Conservation (phyloP, 2,797 vertebrate genomes). For the Argya squamiceps region DNA sequence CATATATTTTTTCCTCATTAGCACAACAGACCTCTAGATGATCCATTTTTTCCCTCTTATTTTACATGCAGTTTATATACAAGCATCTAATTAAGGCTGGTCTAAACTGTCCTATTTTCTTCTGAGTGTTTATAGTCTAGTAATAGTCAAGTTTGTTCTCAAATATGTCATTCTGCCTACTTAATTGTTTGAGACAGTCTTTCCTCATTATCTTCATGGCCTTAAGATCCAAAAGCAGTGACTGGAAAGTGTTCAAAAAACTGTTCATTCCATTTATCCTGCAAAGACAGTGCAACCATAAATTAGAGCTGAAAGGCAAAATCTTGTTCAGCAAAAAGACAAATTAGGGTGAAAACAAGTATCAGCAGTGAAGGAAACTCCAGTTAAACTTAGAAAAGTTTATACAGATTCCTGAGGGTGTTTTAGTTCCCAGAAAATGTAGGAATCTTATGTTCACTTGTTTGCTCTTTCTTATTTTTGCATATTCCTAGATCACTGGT, state of each 20-base stretch:
- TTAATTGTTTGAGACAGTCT: slow-evolving; percentile 26
- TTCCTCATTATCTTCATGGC: slow-evolving; percentile 17
- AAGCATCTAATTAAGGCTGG: background rate
- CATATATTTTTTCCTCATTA: background rate
- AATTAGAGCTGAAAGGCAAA: slow-evolving; percentile 24
- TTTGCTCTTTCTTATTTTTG: background rate
- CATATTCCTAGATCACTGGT: background rate
- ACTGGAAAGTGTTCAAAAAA: slow-evolving; percentile 36
- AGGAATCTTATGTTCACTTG: background rate
- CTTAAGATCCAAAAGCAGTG: background rate
- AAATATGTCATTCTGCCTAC: background rate
- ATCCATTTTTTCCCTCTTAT: background rate
- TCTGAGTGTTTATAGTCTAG: background rate
- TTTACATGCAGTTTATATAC: background rate
- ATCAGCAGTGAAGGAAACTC: slow-evolving; percentile 9
- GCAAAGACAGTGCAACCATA: background rate
- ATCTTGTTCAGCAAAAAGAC: background rate
- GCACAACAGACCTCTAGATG: background rate
- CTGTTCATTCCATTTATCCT: background rate
- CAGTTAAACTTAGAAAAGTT: slow-evolving; percentile 4
- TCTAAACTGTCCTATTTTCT: background rate
- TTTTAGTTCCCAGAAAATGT: background rate
- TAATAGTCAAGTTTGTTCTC: background rate
- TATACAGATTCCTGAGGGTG: background rate
- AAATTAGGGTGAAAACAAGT: slow-evolving; percentile 20